These are phyloP conservation scores for Diuraphis noxia DNA, from an alignment of 1,140 invertebrate genomes.

Conservation along the genomic window DNA sequence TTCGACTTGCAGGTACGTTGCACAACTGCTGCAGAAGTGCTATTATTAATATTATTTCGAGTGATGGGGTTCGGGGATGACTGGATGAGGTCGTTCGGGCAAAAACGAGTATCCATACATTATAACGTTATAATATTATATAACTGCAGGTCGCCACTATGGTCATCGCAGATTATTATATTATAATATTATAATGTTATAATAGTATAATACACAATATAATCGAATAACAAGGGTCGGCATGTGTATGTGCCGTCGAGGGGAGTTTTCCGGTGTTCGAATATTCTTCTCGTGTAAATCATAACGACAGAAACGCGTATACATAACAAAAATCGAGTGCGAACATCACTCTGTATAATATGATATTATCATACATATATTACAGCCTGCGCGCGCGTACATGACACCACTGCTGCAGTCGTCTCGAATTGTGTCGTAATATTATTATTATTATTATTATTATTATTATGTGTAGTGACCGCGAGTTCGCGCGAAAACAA, in stretches of 20 bases:
- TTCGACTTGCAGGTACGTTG: background rate
- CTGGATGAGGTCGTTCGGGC: background rate
- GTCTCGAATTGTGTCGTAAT: background rate
- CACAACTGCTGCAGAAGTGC: background rate
- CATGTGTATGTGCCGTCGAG: background rate
- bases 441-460: background rate
- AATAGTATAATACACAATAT: background rate
- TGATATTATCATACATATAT: no score
- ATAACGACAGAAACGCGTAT: background rate
- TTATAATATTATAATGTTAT: no score
- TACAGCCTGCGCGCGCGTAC: background rate
- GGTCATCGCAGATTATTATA: background rate
- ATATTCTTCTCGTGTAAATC: background rate
- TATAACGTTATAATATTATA: background rate
- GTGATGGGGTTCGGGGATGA: background rate
- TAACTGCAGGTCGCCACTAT: no score
- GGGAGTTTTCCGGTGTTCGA: background rate
- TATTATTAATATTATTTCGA: background rate
- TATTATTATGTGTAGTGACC: constrained; percentile 18
- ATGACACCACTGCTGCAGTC: background rate
- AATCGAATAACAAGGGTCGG: background rate
- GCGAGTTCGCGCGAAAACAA: constrained; percentile 16
- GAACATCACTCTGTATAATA: background rate
- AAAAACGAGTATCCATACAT: background rate
- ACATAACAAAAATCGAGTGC: background rate